Base-by-base conservation (phyloP, 2,888 invertebrate species). In the Clunio marinus region DNA sequence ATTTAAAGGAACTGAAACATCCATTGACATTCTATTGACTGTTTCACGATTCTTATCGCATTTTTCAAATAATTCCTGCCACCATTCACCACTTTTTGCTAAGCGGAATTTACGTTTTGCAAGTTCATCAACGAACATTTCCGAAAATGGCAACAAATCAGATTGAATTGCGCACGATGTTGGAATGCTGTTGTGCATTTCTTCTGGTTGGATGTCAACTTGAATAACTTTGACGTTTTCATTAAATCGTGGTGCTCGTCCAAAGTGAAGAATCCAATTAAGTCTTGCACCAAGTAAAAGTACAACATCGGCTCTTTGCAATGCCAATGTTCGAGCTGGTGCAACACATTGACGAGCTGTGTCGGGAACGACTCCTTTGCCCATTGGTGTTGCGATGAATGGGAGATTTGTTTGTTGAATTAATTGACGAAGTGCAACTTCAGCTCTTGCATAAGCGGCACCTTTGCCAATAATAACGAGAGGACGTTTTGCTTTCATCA, bases 241-340 rank as follows among this genome's bases (percentile, higher is more conserved):
- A 17, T 86, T 84, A 78, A 88, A 97, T 45, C 97, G 81, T 1
- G 96, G 97, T 17, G 90, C 81, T 68, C 88, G 86, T 1, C 97
- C 97, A 81, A 97, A 98, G 80, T 98, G 97, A 8, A 98, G 83
- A 80, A 98, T 97, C 98, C 98, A 98, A 80, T 98, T 98, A 17
- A 97, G 82, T 41, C 97, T 82, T 0, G 96, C 97, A 0, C 97
- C 97, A 41, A 96, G 78, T 62, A 96, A 79, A 2, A 98, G 74
- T 1, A 98, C 83, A 0, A 94, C 91, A 78, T 98, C 97, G 0
- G 95, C 91, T 72, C 92, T 85, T 73, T 88, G 87, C 63, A 98
- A 80, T 0, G 95, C 97, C 70, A 84, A 77, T 0, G 96, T 95
- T 68, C 96, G 84, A 1, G 96, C 95, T 5, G 93, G 84, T 0